A percentile compares a stretch with the other conserved stretches of the same genome.
Conservation (phyloP, 2,888 invertebrate genomes). For the Drosophila tanythrix region DNA sequence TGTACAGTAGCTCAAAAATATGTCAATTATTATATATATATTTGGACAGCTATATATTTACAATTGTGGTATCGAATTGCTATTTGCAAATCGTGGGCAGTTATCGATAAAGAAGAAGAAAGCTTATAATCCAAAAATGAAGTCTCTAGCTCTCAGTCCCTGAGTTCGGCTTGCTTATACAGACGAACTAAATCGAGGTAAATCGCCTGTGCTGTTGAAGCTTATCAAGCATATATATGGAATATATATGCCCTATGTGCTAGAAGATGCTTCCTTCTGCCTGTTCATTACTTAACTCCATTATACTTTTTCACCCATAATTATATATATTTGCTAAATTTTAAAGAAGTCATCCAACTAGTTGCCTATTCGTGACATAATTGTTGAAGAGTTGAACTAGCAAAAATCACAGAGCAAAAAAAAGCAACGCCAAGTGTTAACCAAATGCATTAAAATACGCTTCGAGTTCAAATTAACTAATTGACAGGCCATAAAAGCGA, state of each 20-base stretch:
- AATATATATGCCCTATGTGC: not conserved
- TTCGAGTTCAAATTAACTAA: slow-evolving; percentile 42
- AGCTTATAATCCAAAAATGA: not conserved
- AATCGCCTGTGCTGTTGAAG: not conserved
- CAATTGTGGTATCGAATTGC: not conserved
- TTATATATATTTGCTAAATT: not conserved
- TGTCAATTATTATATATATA: not conserved
- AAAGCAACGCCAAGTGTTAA: not conserved
- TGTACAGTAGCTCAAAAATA: not conserved
- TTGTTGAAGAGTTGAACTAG: not conserved
- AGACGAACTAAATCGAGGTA: not conserved
- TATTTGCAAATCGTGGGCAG: not conserved
- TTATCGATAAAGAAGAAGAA: not conserved
- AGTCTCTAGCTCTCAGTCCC: rapidly evolving
- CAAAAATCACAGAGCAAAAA: not conserved
- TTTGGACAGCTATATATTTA: not conserved
- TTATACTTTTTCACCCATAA: not conserved
- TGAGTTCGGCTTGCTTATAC: not conserved
- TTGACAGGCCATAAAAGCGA: slow-evolving; percentile 45
- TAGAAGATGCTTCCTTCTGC: not conserved
- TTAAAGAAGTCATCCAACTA: not conserved
- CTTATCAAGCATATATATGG: not conserved
- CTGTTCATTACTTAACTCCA: not conserved
- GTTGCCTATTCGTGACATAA: not conserved
- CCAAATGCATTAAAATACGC: slow-evolving; percentile 17